Percentiles rank a stretch among this genome's conserved stretches.
Evolutionary conservation across 2,113 vertebrate genomes (phyloP).

Genomic region (Zosterops japonicus): DNA sequence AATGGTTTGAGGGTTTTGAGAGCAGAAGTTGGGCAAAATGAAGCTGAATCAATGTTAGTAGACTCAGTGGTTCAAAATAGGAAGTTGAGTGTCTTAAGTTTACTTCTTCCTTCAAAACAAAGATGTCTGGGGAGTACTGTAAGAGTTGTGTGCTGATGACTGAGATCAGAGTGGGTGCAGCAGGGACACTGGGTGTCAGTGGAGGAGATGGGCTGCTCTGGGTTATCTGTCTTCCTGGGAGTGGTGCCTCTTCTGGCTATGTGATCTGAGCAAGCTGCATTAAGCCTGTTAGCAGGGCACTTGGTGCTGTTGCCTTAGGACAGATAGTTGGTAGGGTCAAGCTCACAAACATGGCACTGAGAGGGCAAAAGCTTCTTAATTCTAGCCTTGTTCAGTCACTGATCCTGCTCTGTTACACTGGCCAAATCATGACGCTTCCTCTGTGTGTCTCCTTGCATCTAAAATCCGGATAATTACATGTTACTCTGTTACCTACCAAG

Average conservation of each 20-base stretch:
- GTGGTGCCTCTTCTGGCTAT: not conserved
- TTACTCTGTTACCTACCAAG: not conserved
- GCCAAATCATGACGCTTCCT: not conserved
- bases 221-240: not conserved
- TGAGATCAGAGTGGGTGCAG: not conserved
- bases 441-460: not conserved
- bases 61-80: not conserved
- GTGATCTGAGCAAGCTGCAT: not conserved
- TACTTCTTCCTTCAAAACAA: not conserved
- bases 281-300: not conserved
- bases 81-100: not conserved
- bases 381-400: not conserved
- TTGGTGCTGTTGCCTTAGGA: not conserved
- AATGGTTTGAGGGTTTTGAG: not conserved
- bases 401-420: not conserved
- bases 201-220: not conserved
- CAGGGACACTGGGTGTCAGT: not conserved
- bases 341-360: not conserved
- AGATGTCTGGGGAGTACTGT: fast-evolving
- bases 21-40: not conserved
- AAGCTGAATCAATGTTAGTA: not conserved
- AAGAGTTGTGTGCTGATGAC: not conserved
- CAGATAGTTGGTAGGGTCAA: not conserved
- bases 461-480: not conserved
- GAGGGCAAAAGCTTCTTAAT: not conserved